These are phyloP conservation scores for Melanogrammus aeglefinus DNA, from an alignment of 2,797 vertebrate genomes.

Conservation along the genomic window DNA sequence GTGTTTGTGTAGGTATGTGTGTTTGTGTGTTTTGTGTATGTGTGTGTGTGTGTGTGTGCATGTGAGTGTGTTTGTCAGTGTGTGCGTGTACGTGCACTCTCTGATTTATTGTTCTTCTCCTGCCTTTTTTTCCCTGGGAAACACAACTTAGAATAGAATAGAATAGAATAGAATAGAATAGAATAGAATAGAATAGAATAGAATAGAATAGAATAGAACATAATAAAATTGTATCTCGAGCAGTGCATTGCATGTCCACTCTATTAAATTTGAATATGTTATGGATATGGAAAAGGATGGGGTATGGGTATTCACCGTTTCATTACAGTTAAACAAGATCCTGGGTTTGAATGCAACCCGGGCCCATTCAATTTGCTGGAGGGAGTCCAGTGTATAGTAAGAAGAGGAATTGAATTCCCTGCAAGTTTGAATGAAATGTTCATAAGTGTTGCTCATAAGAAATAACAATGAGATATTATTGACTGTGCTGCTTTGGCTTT, in stretches of 20 bases:
- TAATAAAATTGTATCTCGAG: not conserved
- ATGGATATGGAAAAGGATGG: not conserved
- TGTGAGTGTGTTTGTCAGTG: not conserved
- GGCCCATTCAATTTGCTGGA: not conserved
- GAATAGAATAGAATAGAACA: not conserved
- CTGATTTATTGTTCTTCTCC: not conserved
- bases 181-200: not conserved
- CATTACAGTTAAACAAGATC: not conserved
- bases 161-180: not conserved
- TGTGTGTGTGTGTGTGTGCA: too few species aligned
- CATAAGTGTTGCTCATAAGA: not conserved
- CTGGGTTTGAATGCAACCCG: not conserved
- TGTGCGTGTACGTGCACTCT: not conserved
- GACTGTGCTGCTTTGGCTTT: not conserved
- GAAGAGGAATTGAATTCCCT: not conserved
- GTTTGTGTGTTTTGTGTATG: too few species aligned
- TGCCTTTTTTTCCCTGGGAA: not conserved
- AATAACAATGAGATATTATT: not conserved
- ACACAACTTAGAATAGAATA: not conserved
- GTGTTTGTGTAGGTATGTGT: not conserved
- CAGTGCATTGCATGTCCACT: not conserved
- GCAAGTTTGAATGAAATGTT: not conserved
- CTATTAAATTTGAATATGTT: not conserved
- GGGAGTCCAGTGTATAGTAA: not conserved
- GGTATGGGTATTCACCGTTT: not conserved